These are phyloP conservation scores for Troides aeacus DNA, from an alignment of 2,888 invertebrate species.

Conservation along the genomic window DNA sequence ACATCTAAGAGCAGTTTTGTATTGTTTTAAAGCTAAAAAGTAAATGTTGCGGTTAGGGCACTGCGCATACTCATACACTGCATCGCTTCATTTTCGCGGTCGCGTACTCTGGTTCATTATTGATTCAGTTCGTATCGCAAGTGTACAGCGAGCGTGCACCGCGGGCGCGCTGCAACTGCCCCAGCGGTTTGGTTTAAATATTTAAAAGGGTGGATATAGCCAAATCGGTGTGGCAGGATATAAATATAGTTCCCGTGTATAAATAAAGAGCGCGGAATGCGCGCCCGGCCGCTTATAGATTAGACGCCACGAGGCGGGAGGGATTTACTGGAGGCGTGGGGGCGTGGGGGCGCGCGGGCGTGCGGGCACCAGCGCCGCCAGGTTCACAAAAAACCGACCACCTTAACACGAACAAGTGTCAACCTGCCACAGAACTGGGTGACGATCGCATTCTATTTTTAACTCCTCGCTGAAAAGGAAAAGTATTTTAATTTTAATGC, in stretches of 20 bases:
- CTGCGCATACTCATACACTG: too few species aligned
- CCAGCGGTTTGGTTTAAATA: too few species aligned
- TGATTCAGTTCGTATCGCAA: too few species aligned
- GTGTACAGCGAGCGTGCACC: too few species aligned
- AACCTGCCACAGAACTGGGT: constrained; percentile 17
- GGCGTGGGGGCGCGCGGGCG: constrained; percentile 33
- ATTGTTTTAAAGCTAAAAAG: too few species aligned
- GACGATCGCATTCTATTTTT: constrained; percentile 4
- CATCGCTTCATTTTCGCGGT: too few species aligned
- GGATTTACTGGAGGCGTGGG: constrained; percentile 45
- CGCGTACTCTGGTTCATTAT: too few species aligned
- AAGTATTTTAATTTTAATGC: too few species aligned
- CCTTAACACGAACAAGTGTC: constrained; percentile 16
- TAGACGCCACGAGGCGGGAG: constrained; percentile 61
- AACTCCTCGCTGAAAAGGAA: not conserved
- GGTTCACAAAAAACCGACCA: constrained; percentile 38
- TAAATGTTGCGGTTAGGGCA: too few species aligned
- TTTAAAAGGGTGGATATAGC: too few species aligned
- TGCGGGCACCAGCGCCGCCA: constrained; percentile 35
- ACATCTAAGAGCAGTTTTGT: too few species aligned
- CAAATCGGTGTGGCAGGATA: constrained; percentile 45
- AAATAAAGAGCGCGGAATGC: constrained; percentile 67
- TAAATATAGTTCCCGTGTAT: constrained; percentile 65
- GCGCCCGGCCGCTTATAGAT: constrained; percentile 70
- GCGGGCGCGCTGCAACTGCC: too few species aligned